These are phyloP conservation scores for Stegana nigrithorax DNA, from an alignment of 2,888 invertebrate genomes.

Conservation along the genomic window DNA sequence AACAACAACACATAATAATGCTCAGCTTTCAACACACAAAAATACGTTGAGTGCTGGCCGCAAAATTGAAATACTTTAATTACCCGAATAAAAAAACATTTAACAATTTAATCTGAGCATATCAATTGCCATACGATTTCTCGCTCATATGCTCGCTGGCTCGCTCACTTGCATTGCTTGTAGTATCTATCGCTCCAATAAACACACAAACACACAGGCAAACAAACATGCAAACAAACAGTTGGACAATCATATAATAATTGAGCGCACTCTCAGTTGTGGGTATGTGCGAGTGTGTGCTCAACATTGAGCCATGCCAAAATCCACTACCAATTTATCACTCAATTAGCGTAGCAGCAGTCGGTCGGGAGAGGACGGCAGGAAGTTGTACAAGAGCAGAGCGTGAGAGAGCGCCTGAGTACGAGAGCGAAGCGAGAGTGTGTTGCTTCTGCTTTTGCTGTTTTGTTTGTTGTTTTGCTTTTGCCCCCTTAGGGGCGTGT, in stretches of 20 bases:
- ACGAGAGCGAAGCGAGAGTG: too few relatives aligned
- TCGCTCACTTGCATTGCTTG: too few relatives aligned
- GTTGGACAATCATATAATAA: constrained; percentile 45
- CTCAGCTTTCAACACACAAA: constrained; percentile 23
- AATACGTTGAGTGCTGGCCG: constrained; percentile 39
- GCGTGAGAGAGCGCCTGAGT: neutral
- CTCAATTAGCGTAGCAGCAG: constrained; percentile 67
- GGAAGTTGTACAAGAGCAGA: constrained; percentile 52
- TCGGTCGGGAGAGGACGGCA: too few relatives aligned
- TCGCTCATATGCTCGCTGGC: too few relatives aligned
- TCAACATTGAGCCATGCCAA: constrained; percentile 44
- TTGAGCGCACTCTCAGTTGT: constrained; percentile 30
- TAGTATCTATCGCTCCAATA: constrained; percentile 39
- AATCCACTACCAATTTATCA: constrained; percentile 66
- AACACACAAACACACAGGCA: constrained; percentile 29
- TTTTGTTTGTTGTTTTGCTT: too few relatives aligned
- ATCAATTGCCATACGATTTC: constrained; percentile 62
- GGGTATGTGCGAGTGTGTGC: neutral
- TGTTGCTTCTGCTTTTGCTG: too few relatives aligned
- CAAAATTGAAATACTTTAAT: constrained; percentile 63
- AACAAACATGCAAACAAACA: constrained; percentile 18
- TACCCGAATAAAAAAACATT: constrained; percentile 64
- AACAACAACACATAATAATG: neutral
- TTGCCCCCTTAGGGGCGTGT: too few relatives aligned
- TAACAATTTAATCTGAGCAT: constrained; percentile 65